phyloP scores from a whole-genome alignment of 2,888 invertebrate genomes.

The Eutolmus rufibarbis region DNA sequence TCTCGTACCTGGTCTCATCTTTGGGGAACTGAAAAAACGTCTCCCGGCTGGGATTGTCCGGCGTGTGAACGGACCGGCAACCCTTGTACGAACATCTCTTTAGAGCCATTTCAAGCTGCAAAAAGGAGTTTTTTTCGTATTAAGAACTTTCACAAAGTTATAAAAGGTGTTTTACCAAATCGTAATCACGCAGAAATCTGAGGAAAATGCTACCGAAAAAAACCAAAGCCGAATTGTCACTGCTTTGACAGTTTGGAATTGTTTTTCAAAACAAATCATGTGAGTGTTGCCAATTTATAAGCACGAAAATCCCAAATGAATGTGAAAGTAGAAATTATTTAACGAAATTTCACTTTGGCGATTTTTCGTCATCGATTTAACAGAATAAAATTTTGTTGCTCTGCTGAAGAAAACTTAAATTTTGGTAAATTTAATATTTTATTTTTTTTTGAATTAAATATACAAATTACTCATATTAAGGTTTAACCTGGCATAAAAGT shows the following conservation, averaged over 20 bases:
- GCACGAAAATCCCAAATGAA: neutral
- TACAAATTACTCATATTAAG: no score
- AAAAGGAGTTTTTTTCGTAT: no score
- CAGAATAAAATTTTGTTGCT: no score
- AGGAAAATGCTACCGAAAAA: neutral
- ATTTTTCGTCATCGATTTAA: no score
- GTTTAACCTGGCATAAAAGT: no score
- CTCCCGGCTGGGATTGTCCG: neutral
- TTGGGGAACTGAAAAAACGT: conserved; percentile 45
- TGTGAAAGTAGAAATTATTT: no score
- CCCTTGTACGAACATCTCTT: conserved; percentile 44
- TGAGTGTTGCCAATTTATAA: neutral
- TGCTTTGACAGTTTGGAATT: neutral
- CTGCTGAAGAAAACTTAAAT: no score
- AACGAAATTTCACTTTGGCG: no score
- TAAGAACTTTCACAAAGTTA: neutral
- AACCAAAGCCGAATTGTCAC: neutral
- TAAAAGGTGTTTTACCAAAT: neutral
- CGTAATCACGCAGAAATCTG: neutral
- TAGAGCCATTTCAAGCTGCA: neutral
- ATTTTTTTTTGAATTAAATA: no score
- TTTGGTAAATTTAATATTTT: no score
- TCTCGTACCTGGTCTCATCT: conserved; percentile 18
- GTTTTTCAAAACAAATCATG: neutral
- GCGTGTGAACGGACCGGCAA: neutral